Evolutionary conservation across 2,113 vertebrate genomes (phyloP).

Genomic region (Anthoscopus minutus): DNA sequence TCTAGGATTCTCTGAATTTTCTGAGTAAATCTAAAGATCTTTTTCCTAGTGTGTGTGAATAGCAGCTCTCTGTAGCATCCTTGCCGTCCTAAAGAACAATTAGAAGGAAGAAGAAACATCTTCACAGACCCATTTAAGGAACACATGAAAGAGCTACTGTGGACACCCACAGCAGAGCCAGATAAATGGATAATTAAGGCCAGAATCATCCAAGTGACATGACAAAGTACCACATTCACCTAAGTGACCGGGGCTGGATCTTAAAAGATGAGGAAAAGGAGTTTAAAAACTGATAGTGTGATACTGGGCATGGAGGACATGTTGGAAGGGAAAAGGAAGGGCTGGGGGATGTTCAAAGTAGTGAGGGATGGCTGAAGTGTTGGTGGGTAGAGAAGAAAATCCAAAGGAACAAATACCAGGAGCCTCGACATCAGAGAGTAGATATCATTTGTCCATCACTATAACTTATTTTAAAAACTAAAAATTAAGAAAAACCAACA

Average conservation of each 20-base stretch:
- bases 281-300: not conserved
- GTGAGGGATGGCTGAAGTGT: not conserved
- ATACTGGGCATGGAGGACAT: not conserved
- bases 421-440: not conserved
- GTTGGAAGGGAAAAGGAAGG: not conserved
- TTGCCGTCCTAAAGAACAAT: not conserved
- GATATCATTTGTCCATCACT: not conserved
- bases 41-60: not conserved
- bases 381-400: not conserved
- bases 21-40: not conserved
- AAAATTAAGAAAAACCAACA: not conserved
- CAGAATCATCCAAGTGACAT: rapidly evolving
- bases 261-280: not conserved
- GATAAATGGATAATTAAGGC: not conserved
- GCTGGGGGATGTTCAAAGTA: not conserved
- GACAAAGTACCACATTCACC: not conserved
- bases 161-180: not conserved
- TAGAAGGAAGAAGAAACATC: not conserved
- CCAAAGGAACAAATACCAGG: not conserved
- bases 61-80: not conserved
- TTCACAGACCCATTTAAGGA: not conserved
- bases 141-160: not conserved
- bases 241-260: not conserved
- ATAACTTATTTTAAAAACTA: not conserved
- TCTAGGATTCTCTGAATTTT: not conserved